Evolutionary conservation across 2,113 vertebrate genomes (phyloP).

Genomic region (Patagioenas fasciata): DNA sequence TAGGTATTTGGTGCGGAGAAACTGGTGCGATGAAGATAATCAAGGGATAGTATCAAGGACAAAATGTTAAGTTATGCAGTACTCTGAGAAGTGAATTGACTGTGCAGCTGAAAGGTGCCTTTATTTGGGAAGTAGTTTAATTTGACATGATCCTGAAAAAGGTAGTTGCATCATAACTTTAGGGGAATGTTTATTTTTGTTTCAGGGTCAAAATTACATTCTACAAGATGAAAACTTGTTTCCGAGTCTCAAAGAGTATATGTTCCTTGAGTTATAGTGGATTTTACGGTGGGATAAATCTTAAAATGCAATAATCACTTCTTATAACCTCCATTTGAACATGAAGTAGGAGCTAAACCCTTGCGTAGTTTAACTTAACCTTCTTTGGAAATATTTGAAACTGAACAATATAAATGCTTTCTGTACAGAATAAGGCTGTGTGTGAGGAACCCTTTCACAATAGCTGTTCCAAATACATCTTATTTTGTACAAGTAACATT

Average conservation of each 20-base stretch:
- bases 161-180: neutral
- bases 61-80: neutral
- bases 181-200: neutral
- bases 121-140: neutral
- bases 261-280: neutral
- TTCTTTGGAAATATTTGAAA: neutral
- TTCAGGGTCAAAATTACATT: neutral
- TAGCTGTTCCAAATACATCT: neutral
- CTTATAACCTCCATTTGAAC: neutral
- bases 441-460: neutral
- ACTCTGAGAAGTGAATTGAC: neutral
- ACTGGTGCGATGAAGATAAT: neutral
- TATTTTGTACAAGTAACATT: neutral
- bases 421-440: neutral
- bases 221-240: neutral
- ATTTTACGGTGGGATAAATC: neutral
- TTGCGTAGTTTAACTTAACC: neutral
- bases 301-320: neutral
- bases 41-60: too few relatives aligned
- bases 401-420: neutral
- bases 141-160: neutral
- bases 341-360: neutral
- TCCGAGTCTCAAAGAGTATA: neutral
- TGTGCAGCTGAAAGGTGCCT: neutral
- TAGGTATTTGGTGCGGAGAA: neutral